Base-by-base conservation (phyloP, 2,888 invertebrate species). In the Tethea ocularis region DNA sequence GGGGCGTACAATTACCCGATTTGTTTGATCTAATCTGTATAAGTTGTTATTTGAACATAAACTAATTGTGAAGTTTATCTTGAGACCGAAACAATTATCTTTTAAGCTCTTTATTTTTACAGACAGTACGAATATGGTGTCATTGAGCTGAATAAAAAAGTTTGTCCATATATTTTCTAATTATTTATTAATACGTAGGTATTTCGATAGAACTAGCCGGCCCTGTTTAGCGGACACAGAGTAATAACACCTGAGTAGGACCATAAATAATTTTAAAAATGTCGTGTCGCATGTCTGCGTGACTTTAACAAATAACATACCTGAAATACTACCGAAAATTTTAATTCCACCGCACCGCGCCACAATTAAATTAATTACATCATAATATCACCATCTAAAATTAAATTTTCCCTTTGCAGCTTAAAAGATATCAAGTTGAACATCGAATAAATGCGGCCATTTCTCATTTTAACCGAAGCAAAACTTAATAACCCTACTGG, bases 401-500 rank as follows among this genome's bases (percentile, higher is more conserved):
- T 92, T 91, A 89, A 92, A 91, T 91, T 91, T 82, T 72, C 89
- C 90, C 88, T 87, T 84, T 74, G 76, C 77, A 74, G 78, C 78
- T 78, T 66, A 71, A 79, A 78, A 86, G 90, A 88, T 91, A 91
- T 91, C 89, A 89, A 86, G 87, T 90, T 87, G 89, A 88, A 84
- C 87, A 83, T 79, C 78, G 83, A 87, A 91, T 89, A 86, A 92
- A 90, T 90, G 89, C 77, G 80, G 78, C 85, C 83, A 90, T 93
- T 89, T 92, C 91, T 93, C 91, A 91, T 91, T 89, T 91, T 83
- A 88, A 87, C 87, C 87, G 86, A 82, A 88, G 87, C 89, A 91
- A 91, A 91, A 90, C 91, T 91, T 92, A 92, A 92, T 90, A 91
- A 91, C 90, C 87, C 84, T 84, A 88, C 87, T 88, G 85, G 87